Conservation (phyloP, 2,797 vertebrate species). For the Xerus rutilus region DNA sequence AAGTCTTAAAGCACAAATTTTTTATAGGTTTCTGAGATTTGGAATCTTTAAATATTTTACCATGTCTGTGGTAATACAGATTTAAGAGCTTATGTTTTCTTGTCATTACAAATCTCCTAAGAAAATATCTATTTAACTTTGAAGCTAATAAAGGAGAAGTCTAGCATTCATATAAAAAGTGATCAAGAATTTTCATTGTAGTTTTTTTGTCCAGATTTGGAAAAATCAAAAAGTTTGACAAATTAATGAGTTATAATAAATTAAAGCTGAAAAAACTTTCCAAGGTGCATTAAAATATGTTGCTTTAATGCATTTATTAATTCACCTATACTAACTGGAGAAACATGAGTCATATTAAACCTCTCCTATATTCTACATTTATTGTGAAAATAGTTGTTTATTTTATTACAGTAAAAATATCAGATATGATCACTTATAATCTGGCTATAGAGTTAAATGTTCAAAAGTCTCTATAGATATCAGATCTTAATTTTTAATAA, state of each 20-base stretch:
- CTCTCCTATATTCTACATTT: background rate
- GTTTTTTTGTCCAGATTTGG: background rate
- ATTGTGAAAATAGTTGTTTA: constrained; percentile 31
- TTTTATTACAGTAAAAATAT: constrained; percentile 55
- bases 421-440: constrained; percentile 13
- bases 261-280: background rate
- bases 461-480: constrained; percentile 64
- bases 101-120: background rate
- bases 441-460: constrained; percentile 53
- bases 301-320: background rate
- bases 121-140: background rate
- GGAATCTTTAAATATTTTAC: background rate
- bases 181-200: background rate
- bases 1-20: background rate
- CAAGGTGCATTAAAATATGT: background rate
- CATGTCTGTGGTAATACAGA: background rate
- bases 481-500: constrained; percentile 64
- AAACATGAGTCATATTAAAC: no score
- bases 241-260: background rate
- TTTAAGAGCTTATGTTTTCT: background rate
- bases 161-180: background rate
- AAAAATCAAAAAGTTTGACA: constrained; percentile 30
- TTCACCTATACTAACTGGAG: no score
- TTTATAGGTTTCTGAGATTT: background rate
- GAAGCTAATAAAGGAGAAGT: background rate